Percentiles rank a stretch among this genome's conserved stretches.
phyloP scores from a whole-genome alignment of 2,888 invertebrate genomes.

The Litoditis marina region DNA sequence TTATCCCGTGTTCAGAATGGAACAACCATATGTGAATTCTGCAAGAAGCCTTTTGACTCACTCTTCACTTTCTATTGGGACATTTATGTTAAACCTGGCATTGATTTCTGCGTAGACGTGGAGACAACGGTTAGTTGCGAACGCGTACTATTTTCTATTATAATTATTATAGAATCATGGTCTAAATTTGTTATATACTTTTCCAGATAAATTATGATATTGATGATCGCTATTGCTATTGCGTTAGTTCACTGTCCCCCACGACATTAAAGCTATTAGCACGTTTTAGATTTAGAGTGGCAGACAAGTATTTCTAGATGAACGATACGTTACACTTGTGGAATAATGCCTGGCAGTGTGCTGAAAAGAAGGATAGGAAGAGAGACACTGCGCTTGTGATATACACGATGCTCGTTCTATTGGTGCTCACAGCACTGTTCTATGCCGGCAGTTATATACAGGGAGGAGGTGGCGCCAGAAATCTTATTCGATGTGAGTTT shows the following conservation, averaged over 20 bases:
- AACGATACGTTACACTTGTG: constrained; percentile 60
- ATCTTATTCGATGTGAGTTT: constrained; percentile 53
- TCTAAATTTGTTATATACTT: too few species aligned
- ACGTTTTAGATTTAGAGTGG: too few species aligned
- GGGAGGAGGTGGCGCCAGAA: constrained; percentile 45
- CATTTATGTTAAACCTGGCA: constrained; percentile 53
- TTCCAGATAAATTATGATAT: too few species aligned
- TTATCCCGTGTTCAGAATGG: constrained; percentile 15
- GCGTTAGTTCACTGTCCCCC: too few species aligned
- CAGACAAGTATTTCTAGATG: constrained; percentile 47
- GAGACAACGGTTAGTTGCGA: constrained; percentile 46
- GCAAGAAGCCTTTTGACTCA: constrained; percentile 45
- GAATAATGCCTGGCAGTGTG: constrained; percentile 57
- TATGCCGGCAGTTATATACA: constrained; percentile 59
- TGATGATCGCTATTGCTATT: too few species aligned
- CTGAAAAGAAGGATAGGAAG: constrained; percentile 39
- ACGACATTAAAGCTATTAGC: too few species aligned
- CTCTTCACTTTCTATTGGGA: constrained; percentile 58
- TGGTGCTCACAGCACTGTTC: constrained; percentile 51
- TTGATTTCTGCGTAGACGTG: constrained; percentile 60
- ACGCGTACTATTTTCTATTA: too few species aligned
- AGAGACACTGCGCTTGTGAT: constrained; percentile 26
- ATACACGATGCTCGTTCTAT: constrained; percentile 41
- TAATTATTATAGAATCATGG: too few species aligned
- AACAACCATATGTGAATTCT: constrained; percentile 41